Base-by-base conservation (phyloP, 2,113 vertebrate species). In the Carassius auratus region DNA sequence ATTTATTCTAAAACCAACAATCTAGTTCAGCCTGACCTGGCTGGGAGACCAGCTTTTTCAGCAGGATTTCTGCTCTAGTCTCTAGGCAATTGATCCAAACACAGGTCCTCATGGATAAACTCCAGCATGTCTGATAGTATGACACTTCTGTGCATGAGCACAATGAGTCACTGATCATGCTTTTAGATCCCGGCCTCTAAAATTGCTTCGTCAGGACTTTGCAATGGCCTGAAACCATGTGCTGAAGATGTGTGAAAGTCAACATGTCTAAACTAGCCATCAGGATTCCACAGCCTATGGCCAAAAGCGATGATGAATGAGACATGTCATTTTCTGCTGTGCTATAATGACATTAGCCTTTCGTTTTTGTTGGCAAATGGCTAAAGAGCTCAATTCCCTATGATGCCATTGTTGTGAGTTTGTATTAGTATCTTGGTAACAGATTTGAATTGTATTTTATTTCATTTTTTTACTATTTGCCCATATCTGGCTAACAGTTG, bases 161-260 rank as follows among this genome's bases (percentile, higher is more conserved):
- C 79, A 69, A 87, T 94, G 90, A 93, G 89, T 93, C 92, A 93
- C 55, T 57, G n/a, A 66, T 57, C 48, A 10, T 55, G 52, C 36
- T 52, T 19, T 21, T 84, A 13, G 33, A 45, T 64, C 85, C 85
- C 82, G 26, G 5, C 36, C 73, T 79, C 85, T 66, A 5, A 89
- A 89, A 88, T 59, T 36, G 55, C 74, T 84, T 83, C 0, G 64
- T 92, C 87, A 91, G 88, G 71, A 78, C 85, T 90, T 91, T 79
- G 64, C 71, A 85, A 77, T 68, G 80, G 87, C 89, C 84, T 64
- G 21, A 4, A 71, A 88, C 74, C 86, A 77, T 81, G 82, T n/a
- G 83, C 90, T 88, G 85, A 85, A 78, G 73, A 81, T 30, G 85
- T 88, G 87, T 83, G 75, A 89, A 86, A 88, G 77, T 80, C 86